phyloP scores from a whole-genome alignment of 2,888 invertebrate genomes.

The Lordiphosa andalusiaca region DNA sequence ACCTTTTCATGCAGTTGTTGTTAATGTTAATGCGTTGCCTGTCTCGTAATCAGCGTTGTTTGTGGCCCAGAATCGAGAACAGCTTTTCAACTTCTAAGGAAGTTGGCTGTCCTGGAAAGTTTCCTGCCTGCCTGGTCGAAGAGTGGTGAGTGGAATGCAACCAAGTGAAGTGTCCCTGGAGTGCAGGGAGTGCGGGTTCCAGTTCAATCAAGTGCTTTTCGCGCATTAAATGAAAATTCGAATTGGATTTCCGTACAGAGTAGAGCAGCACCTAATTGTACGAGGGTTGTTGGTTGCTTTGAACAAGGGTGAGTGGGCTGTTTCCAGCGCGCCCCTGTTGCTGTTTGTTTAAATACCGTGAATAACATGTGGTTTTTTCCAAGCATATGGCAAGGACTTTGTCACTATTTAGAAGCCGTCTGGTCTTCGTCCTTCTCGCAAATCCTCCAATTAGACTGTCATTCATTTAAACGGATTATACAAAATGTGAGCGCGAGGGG shows the following conservation, averaged over 20 bases:
- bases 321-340: constrained; percentile 52
- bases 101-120: constrained; percentile 32
- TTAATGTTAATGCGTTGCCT: constrained; percentile 49
- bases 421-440: constrained; percentile 27
- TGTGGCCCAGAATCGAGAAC: constrained; percentile 48
- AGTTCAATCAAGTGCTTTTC: constrained; percentile 75
- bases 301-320: constrained; percentile 37
- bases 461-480: constrained; percentile 80
- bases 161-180: constrained; percentile 46
- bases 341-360: constrained; percentile 80
- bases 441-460: constrained; percentile 80
- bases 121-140: constrained; percentile 12
- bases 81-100: constrained; percentile 47
- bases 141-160: constrained; percentile 32
- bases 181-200: constrained; percentile 15
- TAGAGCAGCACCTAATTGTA: constrained; percentile 58
- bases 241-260: constrained; percentile 70
- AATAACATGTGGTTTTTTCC: constrained; percentile 81
- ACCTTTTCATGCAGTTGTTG: constrained; percentile 55
- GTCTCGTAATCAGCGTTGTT: constrained; percentile 50
- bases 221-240: constrained; percentile 78
- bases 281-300: constrained; percentile 35
- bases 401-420: constrained; percentile 70
- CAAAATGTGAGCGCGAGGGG: constrained; percentile 55
- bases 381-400: constrained; percentile 80